Percentiles rank a stretch among this genome's conserved stretches.
These are phyloP conservation scores for Danio albolineatus DNA, from an alignment of 2,797 vertebrate genomes.

Conservation along the genomic window DNA sequence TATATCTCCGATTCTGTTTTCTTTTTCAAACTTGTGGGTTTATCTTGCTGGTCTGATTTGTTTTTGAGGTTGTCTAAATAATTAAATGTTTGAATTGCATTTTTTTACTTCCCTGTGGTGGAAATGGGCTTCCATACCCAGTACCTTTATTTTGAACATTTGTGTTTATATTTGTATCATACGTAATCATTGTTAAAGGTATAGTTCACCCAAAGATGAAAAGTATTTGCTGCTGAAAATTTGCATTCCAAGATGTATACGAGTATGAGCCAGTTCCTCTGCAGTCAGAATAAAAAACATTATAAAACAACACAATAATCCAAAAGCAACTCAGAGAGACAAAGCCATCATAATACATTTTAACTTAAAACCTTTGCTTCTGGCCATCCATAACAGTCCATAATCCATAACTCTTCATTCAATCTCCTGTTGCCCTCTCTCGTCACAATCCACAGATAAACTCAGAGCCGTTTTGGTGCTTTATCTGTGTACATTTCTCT, in stretches of 20 bases:
- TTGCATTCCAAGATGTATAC: too few species aligned
- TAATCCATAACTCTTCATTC: neutral
- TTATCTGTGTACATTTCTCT: neutral
- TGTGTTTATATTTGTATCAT: neutral
- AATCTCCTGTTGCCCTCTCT: neutral
- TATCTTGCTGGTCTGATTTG: too few species aligned
- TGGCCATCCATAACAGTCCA: neutral
- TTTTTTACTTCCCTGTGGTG: too few species aligned
- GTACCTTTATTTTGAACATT: neutral
- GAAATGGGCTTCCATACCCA: too few species aligned
- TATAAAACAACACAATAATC: neutral
- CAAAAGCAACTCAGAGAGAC: neutral
- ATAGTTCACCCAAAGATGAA: neutral
- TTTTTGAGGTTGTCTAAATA: too few species aligned
- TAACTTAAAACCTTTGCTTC: neutral
- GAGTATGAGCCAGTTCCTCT: neutral
- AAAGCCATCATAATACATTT: neutral
- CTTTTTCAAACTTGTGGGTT: too few species aligned
- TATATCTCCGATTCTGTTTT: too few species aligned
- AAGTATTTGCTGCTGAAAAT: neutral
- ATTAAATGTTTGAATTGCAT: too few species aligned
- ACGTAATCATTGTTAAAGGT: neutral
- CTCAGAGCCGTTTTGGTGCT: neutral
- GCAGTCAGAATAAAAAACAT: neutral
- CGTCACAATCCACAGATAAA: neutral